These are phyloP conservation scores for Mantis religiosa DNA, from an alignment of 2,888 invertebrate species.

Conservation along the genomic window DNA sequence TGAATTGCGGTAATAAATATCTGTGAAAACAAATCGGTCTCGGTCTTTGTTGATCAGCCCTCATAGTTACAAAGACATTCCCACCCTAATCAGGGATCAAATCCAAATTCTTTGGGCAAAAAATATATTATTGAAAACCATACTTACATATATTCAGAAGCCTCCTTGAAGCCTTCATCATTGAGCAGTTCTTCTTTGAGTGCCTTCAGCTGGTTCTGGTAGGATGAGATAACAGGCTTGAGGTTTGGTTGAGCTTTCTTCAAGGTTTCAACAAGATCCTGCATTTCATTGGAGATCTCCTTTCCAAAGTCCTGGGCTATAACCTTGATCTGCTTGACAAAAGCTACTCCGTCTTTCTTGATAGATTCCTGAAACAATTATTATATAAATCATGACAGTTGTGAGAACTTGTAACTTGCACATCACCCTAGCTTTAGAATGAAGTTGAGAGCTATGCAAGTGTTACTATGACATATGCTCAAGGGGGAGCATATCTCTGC, in stretches of 20 bases:
- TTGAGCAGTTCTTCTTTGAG: constrained; percentile 65
- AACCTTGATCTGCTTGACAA: constrained; percentile 42
- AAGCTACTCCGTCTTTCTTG: not conserved
- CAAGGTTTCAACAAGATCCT: constrained; percentile 52
- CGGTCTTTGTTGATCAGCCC: no score
- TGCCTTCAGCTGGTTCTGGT: constrained; percentile 59
- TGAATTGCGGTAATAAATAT: no score
- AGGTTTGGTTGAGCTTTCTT: constrained; percentile 54
- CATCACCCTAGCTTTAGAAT: no score
- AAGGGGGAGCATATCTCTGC: no score
- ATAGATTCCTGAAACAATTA: constrained; percentile 38
- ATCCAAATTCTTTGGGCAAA: no score
- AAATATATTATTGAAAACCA: not conserved
- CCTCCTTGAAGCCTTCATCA: constrained; percentile 64
- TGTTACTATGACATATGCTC: no score
- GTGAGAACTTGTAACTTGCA: no score
- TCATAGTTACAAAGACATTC: no score
- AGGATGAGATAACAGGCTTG: constrained; percentile 58
- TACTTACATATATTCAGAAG: constrained; percentile 57
- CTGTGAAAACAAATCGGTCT: no score
- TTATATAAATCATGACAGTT: no score
- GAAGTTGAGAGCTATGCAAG: no score
- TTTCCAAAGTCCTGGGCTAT: constrained; percentile 45
- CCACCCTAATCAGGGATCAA: no score
- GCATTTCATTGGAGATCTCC: constrained; percentile 47